Percentiles rank a stretch among this genome's conserved stretches.
Evolutionary conservation across 1,140 invertebrate species (phyloP).

Genomic region (Lasaia peninsularis): DNA sequence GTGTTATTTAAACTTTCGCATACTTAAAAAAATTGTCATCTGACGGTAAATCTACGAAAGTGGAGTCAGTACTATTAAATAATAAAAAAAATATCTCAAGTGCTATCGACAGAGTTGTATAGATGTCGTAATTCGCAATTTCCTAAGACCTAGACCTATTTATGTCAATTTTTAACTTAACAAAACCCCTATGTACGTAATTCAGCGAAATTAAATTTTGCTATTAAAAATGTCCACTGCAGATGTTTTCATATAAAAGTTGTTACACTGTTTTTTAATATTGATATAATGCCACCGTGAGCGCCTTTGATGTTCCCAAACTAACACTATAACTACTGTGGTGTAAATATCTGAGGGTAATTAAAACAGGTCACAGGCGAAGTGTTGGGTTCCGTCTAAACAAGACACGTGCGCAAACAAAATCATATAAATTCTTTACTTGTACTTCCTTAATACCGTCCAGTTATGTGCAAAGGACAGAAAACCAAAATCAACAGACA

Average conservation of each 20-base stretch:
- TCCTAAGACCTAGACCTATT: no score
- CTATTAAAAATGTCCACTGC: background rate
- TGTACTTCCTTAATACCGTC: conserved; percentile 71
- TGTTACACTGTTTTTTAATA: no score
- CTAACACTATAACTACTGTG: conserved; percentile 49
- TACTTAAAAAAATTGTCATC: no score
- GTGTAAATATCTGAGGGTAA: conserved; percentile 29
- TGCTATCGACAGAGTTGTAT: no score
- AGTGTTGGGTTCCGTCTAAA: conserved; percentile 59
- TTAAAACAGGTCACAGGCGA: conserved; percentile 41
- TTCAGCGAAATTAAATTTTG: no score
- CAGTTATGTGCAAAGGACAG: conserved; percentile 64
- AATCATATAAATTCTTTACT: conserved; percentile 71
- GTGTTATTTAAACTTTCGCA: no score
- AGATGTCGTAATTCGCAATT: no score
- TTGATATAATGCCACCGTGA: conserved; percentile 14
- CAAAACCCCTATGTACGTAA: no score
- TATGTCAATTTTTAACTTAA: no score
- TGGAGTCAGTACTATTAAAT: no score
- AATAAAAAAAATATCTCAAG: no score
- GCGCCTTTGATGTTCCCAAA: conserved; percentile 8
- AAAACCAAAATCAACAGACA: conserved; percentile 57
- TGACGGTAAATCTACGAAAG: no score
- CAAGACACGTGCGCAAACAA: conserved; percentile 68
- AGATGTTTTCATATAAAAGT: background rate